phyloP scores from a whole-genome alignment of 2,888 invertebrate genomes.

The Ochropleura plecta region DNA sequence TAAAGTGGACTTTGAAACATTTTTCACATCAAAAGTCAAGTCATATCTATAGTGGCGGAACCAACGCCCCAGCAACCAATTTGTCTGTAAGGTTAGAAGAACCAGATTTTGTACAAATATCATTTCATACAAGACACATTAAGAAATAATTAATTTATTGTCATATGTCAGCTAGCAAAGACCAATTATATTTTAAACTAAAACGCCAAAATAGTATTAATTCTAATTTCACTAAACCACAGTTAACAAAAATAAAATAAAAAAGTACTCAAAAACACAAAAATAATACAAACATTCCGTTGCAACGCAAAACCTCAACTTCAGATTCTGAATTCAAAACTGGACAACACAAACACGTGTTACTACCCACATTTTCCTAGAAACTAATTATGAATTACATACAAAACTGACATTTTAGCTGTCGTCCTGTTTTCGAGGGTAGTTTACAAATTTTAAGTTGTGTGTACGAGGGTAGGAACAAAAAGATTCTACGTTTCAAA shows the following conservation, averaged over 20 bases:
- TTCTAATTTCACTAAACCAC: background rate
- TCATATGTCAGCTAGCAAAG: too few relatives aligned
- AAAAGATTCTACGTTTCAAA: slow-evolving; percentile 40
- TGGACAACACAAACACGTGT: slow-evolving; percentile 32
- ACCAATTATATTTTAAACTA: background rate
- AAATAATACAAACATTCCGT: slow-evolving; percentile 4
- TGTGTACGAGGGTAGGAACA: slow-evolving; percentile 3
- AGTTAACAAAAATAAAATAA: background rate
- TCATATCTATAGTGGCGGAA: too few relatives aligned
- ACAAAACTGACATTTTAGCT: slow-evolving; percentile 23
- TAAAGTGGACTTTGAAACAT: too few relatives aligned
- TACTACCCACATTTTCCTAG: slow-evolving; percentile 37
- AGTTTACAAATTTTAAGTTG: slow-evolving; percentile 40
- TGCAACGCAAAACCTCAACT: slow-evolving; percentile 7
- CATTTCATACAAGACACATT: too few relatives aligned
- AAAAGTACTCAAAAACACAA: background rate
- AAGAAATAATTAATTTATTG: too few relatives aligned
- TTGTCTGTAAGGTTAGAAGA: too few relatives aligned
- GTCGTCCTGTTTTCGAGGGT: slow-evolving; percentile 20
- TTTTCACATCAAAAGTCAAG: too few relatives aligned
- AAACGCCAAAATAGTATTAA: background rate
- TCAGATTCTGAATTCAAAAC: slow-evolving; percentile 42
- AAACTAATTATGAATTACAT: slow-evolving; percentile 53
- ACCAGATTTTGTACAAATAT: too few relatives aligned
- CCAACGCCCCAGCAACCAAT: too few relatives aligned